These are phyloP conservation scores for Dicaeum eximium DNA, from an alignment of 2,113 vertebrate species.

Conservation along the genomic window DNA sequence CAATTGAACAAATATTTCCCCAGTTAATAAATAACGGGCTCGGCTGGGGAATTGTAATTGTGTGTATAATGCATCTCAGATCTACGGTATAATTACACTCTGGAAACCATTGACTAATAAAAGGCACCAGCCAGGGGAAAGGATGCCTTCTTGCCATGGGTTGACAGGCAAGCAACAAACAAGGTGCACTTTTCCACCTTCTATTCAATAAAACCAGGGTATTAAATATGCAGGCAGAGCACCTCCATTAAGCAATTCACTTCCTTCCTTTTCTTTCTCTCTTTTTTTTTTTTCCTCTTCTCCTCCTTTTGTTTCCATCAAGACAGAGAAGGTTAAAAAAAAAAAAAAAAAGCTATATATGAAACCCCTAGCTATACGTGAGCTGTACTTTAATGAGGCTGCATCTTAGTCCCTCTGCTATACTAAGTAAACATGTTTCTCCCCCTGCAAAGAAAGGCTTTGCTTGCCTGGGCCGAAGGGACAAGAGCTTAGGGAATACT, in stretches of 20 bases:
- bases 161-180: constrained; percentile 77
- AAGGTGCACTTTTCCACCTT: constrained; percentile 75
- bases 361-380: constrained; percentile 49
- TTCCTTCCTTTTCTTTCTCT: constrained; percentile 59
- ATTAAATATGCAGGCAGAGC: constrained; percentile 75
- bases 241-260: constrained; percentile 72
- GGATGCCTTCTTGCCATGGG: constrained; percentile 72
- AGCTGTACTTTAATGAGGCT: constrained; percentile 66
- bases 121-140: constrained; percentile 74
- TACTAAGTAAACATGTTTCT: constrained; percentile 34
- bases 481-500: constrained; percentile 16
- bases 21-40: constrained; percentile 72
- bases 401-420: constrained; percentile 13
- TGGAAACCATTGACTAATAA: constrained; percentile 76
- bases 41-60: constrained; percentile 68
- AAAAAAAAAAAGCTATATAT: constrained; percentile 46
- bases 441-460: constrained; percentile 25
- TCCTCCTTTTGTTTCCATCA: constrained; percentile 69
- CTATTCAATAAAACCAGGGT: constrained; percentile 78
- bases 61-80: constrained; percentile 74
- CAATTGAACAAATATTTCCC: constrained; percentile 64
- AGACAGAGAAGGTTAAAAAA: constrained; percentile 50
- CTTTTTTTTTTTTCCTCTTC: not conserved
- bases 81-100: constrained; percentile 77
- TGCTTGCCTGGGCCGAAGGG: not conserved